These are phyloP conservation scores for Orientallactaga bullata DNA, from an alignment of 2,113 vertebrate species.

Conservation along the genomic window DNA sequence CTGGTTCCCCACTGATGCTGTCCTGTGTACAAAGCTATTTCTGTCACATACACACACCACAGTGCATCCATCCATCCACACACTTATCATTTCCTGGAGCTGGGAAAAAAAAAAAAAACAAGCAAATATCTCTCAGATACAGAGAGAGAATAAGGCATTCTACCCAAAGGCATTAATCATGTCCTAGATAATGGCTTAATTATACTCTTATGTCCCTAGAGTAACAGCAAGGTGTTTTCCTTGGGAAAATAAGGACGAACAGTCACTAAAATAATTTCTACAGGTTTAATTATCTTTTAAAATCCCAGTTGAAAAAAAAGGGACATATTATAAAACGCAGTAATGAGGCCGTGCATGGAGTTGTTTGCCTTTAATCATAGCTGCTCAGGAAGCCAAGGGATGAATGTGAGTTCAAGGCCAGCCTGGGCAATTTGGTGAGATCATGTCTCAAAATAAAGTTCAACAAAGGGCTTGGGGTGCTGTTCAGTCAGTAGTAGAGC, in stretches of 20 bases:
- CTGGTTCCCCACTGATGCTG: not conserved
- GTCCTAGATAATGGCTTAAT: not conserved
- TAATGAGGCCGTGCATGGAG: not conserved
- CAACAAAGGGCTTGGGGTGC: not conserved
- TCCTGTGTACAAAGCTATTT: not conserved
- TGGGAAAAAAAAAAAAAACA: not conserved
- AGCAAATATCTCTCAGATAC: not conserved
- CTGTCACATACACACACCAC: not conserved
- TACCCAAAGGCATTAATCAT: not conserved
- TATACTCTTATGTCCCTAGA: not conserved
- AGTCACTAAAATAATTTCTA: not conserved
- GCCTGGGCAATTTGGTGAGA: not conserved
- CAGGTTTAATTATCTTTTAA: constrained; percentile 20
- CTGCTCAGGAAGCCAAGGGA: not conserved
- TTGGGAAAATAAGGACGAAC: not conserved
- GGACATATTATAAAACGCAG: not conserved
- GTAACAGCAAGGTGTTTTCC: not conserved
- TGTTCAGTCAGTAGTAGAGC: not conserved
- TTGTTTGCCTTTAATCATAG: not conserved
- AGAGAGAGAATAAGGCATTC: not conserved
- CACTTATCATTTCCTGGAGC: not conserved
- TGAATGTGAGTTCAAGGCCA: not conserved
- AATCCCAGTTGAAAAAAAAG: not conserved
- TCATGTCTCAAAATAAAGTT: not conserved
- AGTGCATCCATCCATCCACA: not conserved